Base-by-base conservation (phyloP, 2,797 vertebrate species). In the Tragopan temminckii region DNA sequence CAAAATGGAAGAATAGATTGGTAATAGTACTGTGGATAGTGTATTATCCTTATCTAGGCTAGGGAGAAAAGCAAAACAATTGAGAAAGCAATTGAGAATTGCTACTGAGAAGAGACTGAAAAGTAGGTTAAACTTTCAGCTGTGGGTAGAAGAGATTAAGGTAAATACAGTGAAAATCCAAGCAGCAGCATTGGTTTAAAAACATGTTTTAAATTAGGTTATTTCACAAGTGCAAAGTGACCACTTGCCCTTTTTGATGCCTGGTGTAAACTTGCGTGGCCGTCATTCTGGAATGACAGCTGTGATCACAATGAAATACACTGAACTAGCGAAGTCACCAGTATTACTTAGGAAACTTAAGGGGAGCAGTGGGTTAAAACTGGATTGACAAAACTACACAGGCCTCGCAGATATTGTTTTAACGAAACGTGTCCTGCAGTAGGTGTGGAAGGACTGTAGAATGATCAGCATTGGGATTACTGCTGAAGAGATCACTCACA, bases 321-420 rank as follows among this genome's bases (percentile, higher is more conserved):
- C 17, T 76, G 36, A 13, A 62, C 3, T 7, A 35, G 23, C 12
- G 3, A 14, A 83, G 36, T 9, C 1, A 3, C 11, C 3, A 2
- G 72, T 13, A 14, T 78, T 80, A 21, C 48, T 74, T 74, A 5
- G 45, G 24, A 40, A 78, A 57, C 11, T 45, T 58, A 62, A 40
- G 36, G 55, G 25, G 61, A 72, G 17, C 29, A 29, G 19, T 57
- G 23, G 15, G 14, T 76, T 29, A 27, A 50, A 46, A 12, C 38
- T 83, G 59, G 31, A 24, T 77, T 85, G 85, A n/a, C 25, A 59
- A 38, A 87, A 61, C 18, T 43, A 12, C 3, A 12, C 9, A 35
- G 9, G 21, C 8, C 29, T 66, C 3, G 5, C 38, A 45, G 13
- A 7, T 36, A 20, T 6, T 69, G 8, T 64, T 88, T 38, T 77